phyloP scores from a whole-genome alignment of 2,113 vertebrate species.

The Oreochromis aureus region DNA sequence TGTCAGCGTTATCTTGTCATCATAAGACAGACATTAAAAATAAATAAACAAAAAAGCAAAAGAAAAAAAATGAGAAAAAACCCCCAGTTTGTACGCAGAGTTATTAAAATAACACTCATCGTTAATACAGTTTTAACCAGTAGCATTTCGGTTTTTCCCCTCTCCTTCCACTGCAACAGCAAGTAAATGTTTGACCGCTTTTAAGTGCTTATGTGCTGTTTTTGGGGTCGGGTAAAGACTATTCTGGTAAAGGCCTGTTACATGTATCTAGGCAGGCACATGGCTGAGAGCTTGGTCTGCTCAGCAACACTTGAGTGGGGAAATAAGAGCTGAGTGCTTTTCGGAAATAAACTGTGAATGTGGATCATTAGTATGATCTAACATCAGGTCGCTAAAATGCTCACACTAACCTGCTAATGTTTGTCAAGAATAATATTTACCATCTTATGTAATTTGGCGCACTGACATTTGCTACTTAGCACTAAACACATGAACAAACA shows the following conservation, averaged over 20 bases:
- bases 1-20: neutral
- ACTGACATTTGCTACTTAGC: neutral
- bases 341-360: neutral
- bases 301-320: slow-evolving; percentile 32
- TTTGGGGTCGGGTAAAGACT: neutral
- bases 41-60: neutral
- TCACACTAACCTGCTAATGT: neutral
- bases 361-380: neutral
- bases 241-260: slow-evolving; percentile 11
- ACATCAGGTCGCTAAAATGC: neutral
- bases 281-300: neutral
- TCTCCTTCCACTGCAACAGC: slow-evolving; percentile 14
- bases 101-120: neutral
- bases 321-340: neutral
- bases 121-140: neutral
- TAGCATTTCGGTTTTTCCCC: neutral
- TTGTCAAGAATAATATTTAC: neutral
- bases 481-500: neutral
- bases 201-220: neutral
- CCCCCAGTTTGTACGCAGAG: neutral
- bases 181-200: slow-evolving; percentile 17
- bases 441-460: neutral
- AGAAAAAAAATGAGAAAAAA: neutral
- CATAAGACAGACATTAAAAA: neutral
- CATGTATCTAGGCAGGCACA: slow-evolving; percentile 13